Base-by-base conservation (phyloP, 2,797 vertebrate species). In the Anguilla marmorata region DNA sequence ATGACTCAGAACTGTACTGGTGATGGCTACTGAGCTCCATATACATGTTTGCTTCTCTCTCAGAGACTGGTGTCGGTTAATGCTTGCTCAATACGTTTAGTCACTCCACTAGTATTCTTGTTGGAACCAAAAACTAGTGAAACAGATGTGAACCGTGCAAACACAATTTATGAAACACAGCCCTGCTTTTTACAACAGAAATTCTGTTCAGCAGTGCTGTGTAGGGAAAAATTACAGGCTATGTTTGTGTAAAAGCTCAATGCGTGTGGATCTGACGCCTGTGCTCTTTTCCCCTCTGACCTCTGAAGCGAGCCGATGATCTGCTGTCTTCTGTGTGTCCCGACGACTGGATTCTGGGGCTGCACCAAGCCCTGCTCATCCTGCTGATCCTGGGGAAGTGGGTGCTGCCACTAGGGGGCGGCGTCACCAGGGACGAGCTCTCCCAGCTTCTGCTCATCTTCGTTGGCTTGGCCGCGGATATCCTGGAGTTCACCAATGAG, bases 381-480 rank as follows among this genome's bases (percentile, higher is more conserved):
- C 95, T 98, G 0, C 94, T 99, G 1, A 98, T 99, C 19, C 85
- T 99, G 60, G 98, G 98, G 60, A 98, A 97, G 92, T 99, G 98
- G 98, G 96, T 99, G 84, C 97, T 99, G 27, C 98, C 98, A 0
- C 93, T 97, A 7, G 98, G 97, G 27, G 95, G 94, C 0, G 97
- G 97, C 72, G 95, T 99, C 91, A 98, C 97, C 0, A 95, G 97
- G 30, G 97, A 98, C 9, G 96, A 99, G 2, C 93, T 99, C 45
- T 98, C 98, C 3, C 97, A 99, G 92, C 96, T 99, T 86, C 97
- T 99, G 16, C 95, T 99, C 48, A 97, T 97, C 91, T 99, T 99
- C 89, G 98, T 99, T 56, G 98, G 98, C 86, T 98, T 97, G 14
- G 98, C 98, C 0, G 98, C 98, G 48, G 98, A 99, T 90, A 98